Evolutionary conservation across 1,140 invertebrate genomes (phyloP).

Genomic region (Drosophila ercepeae): DNA sequence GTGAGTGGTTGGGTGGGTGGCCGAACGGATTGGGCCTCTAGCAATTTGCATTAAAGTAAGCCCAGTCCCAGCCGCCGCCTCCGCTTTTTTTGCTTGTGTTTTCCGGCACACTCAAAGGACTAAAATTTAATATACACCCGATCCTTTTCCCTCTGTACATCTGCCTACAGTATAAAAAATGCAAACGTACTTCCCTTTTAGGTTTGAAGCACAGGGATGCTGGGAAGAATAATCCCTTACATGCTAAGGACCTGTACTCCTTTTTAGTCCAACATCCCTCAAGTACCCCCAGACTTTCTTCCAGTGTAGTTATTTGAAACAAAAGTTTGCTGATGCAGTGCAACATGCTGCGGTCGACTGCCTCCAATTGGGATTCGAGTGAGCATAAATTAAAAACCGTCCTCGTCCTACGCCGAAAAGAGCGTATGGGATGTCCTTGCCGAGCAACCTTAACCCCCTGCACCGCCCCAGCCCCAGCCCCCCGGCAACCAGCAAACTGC

Average conservation of each 20-base stretch:
- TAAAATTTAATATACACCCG: slow-evolving; percentile 7
- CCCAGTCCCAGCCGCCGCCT: slow-evolving; percentile 36
- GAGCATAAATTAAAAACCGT: slow-evolving; percentile 78
- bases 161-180: neutral
- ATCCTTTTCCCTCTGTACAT: neutral
- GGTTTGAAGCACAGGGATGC: too few species aligned
- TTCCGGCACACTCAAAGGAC: slow-evolving; percentile 21
- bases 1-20: slow-evolving; percentile 5
- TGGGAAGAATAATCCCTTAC: too few species aligned
- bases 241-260: too few species aligned
- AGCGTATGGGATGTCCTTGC: slow-evolving; percentile 55
- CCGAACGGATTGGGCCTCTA: slow-evolving; percentile 43
- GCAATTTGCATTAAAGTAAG: slow-evolving; percentile 77
- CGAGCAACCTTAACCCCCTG: slow-evolving; percentile 12
- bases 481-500: slow-evolving; percentile 22
- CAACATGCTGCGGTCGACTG: slow-evolving; percentile 78
- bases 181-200: neutral
- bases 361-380: slow-evolving; percentile 74
- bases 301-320: slow-evolving; percentile 13
- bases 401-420: slow-evolving; percentile 23
- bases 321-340: slow-evolving; percentile 57
- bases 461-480: neutral
- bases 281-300: too few species aligned
- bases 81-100: slow-evolving; percentile 19
- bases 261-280: too few species aligned